These are phyloP conservation scores for Danaus plexippus DNA, from an alignment of 1,140 invertebrate genomes.

Conservation along the genomic window DNA sequence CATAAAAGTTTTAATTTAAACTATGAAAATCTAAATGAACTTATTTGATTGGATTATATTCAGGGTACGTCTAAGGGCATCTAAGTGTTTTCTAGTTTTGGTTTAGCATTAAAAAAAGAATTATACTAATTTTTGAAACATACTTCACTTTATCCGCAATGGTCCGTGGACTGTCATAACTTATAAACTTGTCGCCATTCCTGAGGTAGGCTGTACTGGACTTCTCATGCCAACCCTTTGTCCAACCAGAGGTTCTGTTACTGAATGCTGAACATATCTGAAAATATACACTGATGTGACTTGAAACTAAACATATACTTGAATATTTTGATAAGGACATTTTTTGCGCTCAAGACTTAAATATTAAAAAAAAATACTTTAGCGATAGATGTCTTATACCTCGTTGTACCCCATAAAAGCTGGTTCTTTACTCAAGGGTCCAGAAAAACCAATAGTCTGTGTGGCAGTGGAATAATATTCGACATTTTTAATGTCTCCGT, in stretches of 20 bases:
- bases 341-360: no score
- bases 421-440: slow-evolving; percentile 82
- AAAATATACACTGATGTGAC: background rate
- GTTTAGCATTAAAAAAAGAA: no score
- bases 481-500: slow-evolving; percentile 26
- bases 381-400: slow-evolving; percentile 50
- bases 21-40: no score
- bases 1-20: no score
- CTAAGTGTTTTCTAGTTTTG: no score
- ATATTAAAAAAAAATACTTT: no score
- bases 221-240: slow-evolving; percentile 74
- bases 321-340: no score
- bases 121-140: background rate
- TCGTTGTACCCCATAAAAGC: slow-evolving; percentile 93
- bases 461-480: slow-evolving; percentile 52
- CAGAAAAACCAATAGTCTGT: slow-evolving; percentile 76
- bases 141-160: slow-evolving; percentile 24
- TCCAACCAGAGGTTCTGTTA: slow-evolving; percentile 68
- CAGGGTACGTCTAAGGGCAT: no score
- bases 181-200: slow-evolving; percentile 11
- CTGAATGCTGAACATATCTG: slow-evolving; percentile 76
- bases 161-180: slow-evolving; percentile 21
- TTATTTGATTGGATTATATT: no score
- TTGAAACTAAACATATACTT: no score
- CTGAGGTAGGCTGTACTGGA: slow-evolving; percentile 14